Conservation (phyloP, 2,888 invertebrate genomes). For the Chrysomela aeneicollis region DNA sequence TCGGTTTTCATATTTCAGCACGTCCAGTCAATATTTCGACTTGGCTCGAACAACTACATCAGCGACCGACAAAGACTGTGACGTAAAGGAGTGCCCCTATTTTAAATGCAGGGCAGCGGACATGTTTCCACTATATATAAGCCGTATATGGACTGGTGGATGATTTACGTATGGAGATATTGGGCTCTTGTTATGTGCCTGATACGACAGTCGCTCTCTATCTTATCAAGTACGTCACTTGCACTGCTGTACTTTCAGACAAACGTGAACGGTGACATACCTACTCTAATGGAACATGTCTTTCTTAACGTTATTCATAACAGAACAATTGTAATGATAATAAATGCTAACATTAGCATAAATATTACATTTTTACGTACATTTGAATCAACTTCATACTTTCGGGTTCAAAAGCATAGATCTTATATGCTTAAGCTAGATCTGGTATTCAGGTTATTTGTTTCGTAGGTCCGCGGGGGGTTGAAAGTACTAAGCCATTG, state of each 20-base stretch:
- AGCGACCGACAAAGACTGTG: conserved; percentile 15
- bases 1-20: not conserved
- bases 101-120: conserved; percentile 53
- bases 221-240: conserved; percentile 54
- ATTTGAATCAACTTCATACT: too few relatives aligned
- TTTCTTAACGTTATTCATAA: conserved; percentile 8
- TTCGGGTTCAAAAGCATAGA: too few relatives aligned
- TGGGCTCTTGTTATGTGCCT: conserved; percentile 58
- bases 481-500: too few relatives aligned
- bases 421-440: too few relatives aligned
- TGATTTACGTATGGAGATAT: conserved; percentile 60
- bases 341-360: too few relatives aligned
- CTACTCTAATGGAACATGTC: conserved; percentile 30
- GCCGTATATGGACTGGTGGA: conserved; percentile 58
- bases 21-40: conserved; percentile 7
- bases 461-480: too few relatives aligned
- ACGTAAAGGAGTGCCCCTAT: conserved; percentile 44
- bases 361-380: too few relatives aligned
- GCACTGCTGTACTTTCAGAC: conserved; percentile 28
- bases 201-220: conserved; percentile 58
- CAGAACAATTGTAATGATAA: too few relatives aligned
- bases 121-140: conserved; percentile 47
- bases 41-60: not conserved
- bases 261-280: conserved; percentile 38
- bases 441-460: too few relatives aligned